phyloP scores from a whole-genome alignment of 2,888 invertebrate species.

The Parnassius orleans region DNA sequence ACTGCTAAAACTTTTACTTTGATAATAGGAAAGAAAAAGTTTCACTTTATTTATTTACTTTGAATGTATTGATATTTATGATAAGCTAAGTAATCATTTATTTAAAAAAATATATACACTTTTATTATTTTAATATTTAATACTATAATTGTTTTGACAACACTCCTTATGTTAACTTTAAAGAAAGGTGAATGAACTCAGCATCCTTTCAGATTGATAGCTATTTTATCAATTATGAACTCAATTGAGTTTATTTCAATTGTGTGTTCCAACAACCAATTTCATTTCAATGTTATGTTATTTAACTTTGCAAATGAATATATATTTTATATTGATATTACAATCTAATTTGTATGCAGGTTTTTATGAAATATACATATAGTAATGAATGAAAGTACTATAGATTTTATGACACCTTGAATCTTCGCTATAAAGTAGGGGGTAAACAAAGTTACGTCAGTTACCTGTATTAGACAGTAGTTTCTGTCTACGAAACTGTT shows the following conservation, averaged over 20 bases:
- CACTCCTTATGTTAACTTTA: slow-evolving; percentile 14
- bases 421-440: slow-evolving; percentile 43
- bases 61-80: too few species aligned
- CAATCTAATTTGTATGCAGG: too few species aligned
- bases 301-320: background rate
- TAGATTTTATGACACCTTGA: slow-evolving; percentile 31
- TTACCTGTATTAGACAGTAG: slow-evolving; percentile 73
- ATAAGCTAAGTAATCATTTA: too few species aligned
- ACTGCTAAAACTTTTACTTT: too few species aligned
- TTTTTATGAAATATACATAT: too few species aligned
- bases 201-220: slow-evolving; percentile 53
- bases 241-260: slow-evolving; percentile 30
- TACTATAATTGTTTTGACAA: too few species aligned
- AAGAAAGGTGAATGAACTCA: slow-evolving; percentile 47
- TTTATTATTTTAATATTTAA: too few species aligned
- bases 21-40: too few species aligned
- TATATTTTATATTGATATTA: too few species aligned
- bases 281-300: slow-evolving; percentile 1
- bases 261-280: slow-evolving; percentile 4
- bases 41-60: too few species aligned
- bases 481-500: slow-evolving; percentile 88
- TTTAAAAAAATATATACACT: too few species aligned
- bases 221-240: slow-evolving; percentile 38
- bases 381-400: too few species aligned
- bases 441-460: slow-evolving; percentile 68